These are phyloP conservation scores for Tiliacea aurago DNA, from an alignment of 2,888 invertebrate genomes.

Conservation along the genomic window DNA sequence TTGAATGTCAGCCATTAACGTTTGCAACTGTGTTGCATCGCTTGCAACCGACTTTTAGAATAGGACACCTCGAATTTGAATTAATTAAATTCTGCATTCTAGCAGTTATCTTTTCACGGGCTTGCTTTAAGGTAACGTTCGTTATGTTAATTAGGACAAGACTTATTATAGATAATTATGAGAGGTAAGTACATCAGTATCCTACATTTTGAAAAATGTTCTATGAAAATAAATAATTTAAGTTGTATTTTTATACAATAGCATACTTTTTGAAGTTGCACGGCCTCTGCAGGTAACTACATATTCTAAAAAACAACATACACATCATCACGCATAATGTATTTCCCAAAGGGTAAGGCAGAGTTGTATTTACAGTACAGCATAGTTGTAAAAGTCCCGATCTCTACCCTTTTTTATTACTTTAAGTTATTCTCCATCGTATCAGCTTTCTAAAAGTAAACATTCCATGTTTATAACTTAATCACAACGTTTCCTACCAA, in stretches of 20 bases:
- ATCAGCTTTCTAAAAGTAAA: too few species aligned
- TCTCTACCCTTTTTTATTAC: too few species aligned
- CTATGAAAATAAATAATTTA: not conserved
- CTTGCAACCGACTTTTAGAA: slow-evolving; percentile 33
- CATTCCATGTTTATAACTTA: too few species aligned
- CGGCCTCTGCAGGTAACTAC: too few species aligned
- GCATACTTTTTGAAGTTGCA: not conserved
- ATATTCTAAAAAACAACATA: too few species aligned
- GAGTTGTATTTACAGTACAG: too few species aligned
- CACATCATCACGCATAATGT: too few species aligned
- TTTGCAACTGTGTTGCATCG: slow-evolving; percentile 57
- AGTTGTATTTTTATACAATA: not conserved
- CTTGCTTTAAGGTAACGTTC: not conserved
- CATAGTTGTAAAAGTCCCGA: too few species aligned
- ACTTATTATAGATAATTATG: too few species aligned
- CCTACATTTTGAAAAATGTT: not conserved
- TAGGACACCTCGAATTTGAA: slow-evolving; percentile 25
- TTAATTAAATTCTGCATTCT: slow-evolving; percentile 43
- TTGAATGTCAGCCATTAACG: slow-evolving; percentile 55
- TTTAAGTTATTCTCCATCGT: too few species aligned
- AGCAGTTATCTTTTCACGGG: slow-evolving; percentile 5
- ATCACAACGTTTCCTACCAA: too few species aligned
- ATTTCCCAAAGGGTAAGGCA: too few species aligned
- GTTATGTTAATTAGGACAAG: slow-evolving; percentile 2
- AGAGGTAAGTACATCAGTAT: not conserved